phyloP scores from a whole-genome alignment of 2,797 vertebrate species.

The Sebastes steindachneri region DNA sequence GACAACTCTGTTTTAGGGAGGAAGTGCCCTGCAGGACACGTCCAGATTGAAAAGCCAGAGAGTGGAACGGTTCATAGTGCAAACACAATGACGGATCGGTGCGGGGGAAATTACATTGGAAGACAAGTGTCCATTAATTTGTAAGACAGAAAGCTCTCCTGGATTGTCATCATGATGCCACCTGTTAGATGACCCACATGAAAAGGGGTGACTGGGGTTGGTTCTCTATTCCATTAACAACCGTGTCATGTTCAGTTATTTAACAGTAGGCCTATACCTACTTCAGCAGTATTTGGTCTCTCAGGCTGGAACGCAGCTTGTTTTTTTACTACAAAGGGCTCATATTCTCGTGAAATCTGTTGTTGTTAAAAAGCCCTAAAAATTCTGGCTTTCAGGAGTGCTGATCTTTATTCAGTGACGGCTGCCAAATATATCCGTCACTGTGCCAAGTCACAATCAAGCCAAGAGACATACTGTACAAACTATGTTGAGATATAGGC shows the following conservation, averaged over 20 bases:
- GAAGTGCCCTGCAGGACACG: background rate
- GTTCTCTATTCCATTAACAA: slow-evolving; percentile 22
- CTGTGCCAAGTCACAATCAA: slow-evolving; percentile 7
- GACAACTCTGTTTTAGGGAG: background rate
- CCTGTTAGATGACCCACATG: slow-evolving; percentile 50
- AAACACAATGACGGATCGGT: slow-evolving; percentile 41
- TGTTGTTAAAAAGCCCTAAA: slow-evolving; percentile 7
- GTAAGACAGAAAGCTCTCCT: slow-evolving; percentile 30
- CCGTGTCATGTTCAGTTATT: slow-evolving; percentile 2
- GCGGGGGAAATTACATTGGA: slow-evolving; percentile 51
- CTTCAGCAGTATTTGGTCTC: background rate
- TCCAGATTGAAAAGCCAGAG: slow-evolving; percentile 29
- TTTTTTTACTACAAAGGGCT: background rate
- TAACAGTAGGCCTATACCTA: background rate
- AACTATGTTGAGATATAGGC: background rate
- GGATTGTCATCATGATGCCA: slow-evolving; percentile 48
- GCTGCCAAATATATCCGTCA: slow-evolving; percentile 25
- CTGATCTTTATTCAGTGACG: slow-evolving; percentile 12
- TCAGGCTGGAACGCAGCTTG: background rate
- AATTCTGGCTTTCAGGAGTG: slow-evolving; percentile 3
- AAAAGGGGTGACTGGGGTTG: slow-evolving; percentile 21
- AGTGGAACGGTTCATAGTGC: slow-evolving; percentile 30
- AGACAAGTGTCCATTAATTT: slow-evolving; percentile 51
- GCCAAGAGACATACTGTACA: slow-evolving; percentile 17
- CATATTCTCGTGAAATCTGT: background rate